Base-by-base conservation (phyloP, 2,888 invertebrate species). In the Athrips mouffetella region DNA sequence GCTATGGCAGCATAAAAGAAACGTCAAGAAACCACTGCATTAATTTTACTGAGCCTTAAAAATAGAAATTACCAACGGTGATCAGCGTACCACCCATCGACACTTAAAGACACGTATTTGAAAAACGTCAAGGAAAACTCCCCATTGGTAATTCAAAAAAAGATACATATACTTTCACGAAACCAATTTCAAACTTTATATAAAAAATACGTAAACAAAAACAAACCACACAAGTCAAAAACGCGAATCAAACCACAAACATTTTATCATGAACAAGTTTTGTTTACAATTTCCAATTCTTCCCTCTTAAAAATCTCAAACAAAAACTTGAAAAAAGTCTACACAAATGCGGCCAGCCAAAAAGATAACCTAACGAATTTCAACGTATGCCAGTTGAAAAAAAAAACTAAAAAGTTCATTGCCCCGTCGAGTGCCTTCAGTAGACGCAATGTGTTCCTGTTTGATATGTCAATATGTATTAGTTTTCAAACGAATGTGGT, bases 381-480 rank as follows among this genome's bases (percentile, higher is more conserved):
- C 25, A 35, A 18, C 40, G 23, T 21, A 45, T 50, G 48, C 47
- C 52, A 48, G 53, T 55, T 60, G 62, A 58, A 62, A 50, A 45
- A 30, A 44, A 44, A 44, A 44, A 44, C 21, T 3, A n/a, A 39
- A n/a, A 48, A 61, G 73, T 66, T 74, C 72, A 66, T 52, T 58
- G 71, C 54, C 70, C 75, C 63, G 27, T 52, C 39, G 55, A 70
- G 68, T 63, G 73, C 66, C 70, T 68, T 52, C 67, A 70, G 68
- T 52, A 53, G 37, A 33, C 60, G 61, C 66, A 65, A 60, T 59
- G 60, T 69, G 66, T 70, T 65, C 58, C 60, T 66, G 65, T 70
- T 67, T 68, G 65, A 56, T 50, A 47, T 63, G 63, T 64, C 65
- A 66, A 67, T 60, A 62, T 23, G 35, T 45, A 45, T 45, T 45